A percentile compares a stretch with the other conserved stretches of the same genome.
Conservation (phyloP, 1,140 invertebrate genomes). For the Dryas iulia region DNA sequence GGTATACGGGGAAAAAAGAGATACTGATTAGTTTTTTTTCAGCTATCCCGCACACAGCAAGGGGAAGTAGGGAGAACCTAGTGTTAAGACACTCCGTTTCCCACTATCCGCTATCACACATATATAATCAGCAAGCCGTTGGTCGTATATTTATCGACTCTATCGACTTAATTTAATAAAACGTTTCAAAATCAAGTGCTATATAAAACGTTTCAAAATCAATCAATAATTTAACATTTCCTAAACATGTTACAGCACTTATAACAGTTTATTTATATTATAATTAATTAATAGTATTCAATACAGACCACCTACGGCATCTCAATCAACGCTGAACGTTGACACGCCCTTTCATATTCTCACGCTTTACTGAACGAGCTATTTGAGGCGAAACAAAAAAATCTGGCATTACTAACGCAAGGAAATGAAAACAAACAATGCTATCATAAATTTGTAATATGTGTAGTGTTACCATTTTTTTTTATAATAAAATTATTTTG, state of each 20-base stretch:
- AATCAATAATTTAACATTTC: background rate
- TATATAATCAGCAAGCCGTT: no score
- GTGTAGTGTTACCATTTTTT: constrained; percentile 22
- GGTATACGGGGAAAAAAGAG: no score
- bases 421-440: constrained; percentile 60
- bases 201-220: no score
- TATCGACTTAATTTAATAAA: no score
- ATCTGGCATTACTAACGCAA: constrained; percentile 47
- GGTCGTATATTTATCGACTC: no score
- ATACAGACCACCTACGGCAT: constrained; percentile 1
- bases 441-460: constrained; percentile 47
- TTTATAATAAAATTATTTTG: background rate
- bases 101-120: no score
- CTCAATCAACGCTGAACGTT: constrained; percentile 37
- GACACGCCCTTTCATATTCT: constrained; percentile 57
- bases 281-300: background rate
- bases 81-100: no score
- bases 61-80: no score
- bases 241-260: no score
- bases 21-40: no score
- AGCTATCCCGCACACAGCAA: no score
- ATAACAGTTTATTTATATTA: background rate
- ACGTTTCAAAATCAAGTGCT: no score
- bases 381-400: constrained; percentile 62
- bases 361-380: constrained; percentile 57